Evolutionary conservation across 2,113 vertebrate genomes (phyloP).

Genomic region (Actenoides lindsayi): DNA sequence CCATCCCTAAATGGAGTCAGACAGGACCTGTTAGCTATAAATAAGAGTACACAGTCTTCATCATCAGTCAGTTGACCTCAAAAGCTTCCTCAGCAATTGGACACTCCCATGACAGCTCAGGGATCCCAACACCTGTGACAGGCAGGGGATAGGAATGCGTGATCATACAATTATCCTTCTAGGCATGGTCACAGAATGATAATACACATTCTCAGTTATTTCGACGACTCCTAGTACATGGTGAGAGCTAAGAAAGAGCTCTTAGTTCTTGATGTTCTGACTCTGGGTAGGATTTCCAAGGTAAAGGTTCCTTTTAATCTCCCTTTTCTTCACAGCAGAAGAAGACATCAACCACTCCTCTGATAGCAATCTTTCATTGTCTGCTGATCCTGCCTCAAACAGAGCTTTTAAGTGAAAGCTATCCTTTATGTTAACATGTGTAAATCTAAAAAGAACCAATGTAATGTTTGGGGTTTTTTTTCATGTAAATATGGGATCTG

Average conservation of each 20-base stretch:
- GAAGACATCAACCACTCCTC: background rate
- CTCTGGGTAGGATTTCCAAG: background rate
- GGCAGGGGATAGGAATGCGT: background rate
- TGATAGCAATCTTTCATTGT: background rate
- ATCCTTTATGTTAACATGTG: background rate
- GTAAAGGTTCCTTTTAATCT: background rate
- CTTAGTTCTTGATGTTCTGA: background rate
- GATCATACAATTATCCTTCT: background rate
- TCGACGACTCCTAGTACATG: background rate
- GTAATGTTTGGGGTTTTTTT: background rate
- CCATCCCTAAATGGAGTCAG: background rate
- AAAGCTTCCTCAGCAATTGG: background rate
- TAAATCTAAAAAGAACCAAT: background rate
- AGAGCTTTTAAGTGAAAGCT: background rate
- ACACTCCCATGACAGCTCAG: background rate
- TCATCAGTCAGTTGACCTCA: background rate
- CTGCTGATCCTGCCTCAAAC: background rate
- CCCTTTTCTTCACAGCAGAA: background rate
- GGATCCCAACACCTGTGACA: background rate
- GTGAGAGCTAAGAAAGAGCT: background rate
- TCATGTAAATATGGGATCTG: background rate
- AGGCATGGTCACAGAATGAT: background rate
- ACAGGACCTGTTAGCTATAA: background rate
- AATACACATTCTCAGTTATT: background rate
- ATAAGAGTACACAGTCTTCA: background rate